A percentile compares a stretch with the other conserved stretches of the same genome.
phyloP scores from a whole-genome alignment of 2,888 invertebrate species.

The Lymantria monacha region DNA sequence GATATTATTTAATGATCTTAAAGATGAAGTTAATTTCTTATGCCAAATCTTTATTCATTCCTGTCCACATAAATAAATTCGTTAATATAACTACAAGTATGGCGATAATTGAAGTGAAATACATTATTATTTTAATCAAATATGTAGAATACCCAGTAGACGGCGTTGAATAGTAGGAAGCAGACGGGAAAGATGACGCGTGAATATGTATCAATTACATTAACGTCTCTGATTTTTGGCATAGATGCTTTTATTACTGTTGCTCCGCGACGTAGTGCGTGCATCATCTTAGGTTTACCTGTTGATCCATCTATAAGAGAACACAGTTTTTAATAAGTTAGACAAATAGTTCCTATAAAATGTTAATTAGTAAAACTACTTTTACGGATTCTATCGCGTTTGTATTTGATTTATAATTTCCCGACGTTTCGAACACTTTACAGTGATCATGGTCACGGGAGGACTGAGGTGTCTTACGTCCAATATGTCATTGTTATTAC shows the following conservation, averaged over 20 bases:
- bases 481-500: too few relatives aligned
- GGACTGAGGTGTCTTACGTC: too few relatives aligned
- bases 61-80: slow-evolving; percentile 21
- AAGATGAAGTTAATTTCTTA: background rate
- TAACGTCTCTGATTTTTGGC: slow-evolving; percentile 98
- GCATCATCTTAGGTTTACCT: slow-evolving; percentile 87
- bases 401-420: too few relatives aligned
- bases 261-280: slow-evolving; percentile 91
- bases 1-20: background rate
- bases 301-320: slow-evolving; percentile 73
- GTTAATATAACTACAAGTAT: slow-evolving; percentile 28
- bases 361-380: too few relatives aligned
- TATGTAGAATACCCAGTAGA: slow-evolving; percentile 97
- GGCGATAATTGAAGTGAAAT: slow-evolving; percentile 10
- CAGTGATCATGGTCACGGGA: too few relatives aligned
- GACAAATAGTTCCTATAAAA: background rate
- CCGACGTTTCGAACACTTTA: too few relatives aligned
- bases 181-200: slow-evolving; percentile 97
- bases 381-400: too few relatives aligned
- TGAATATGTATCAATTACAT: slow-evolving; percentile 98
- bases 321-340: background rate
- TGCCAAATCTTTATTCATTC: slow-evolving; percentile 1
- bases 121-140: slow-evolving; percentile 76
- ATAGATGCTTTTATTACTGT: slow-evolving; percentile 93
- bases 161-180: slow-evolving; percentile 96